Evolutionary conservation across 2,113 vertebrate genomes (phyloP), one percentile per base, ranked within the genome.

Genomic region (Scomber scombrus): DNA sequence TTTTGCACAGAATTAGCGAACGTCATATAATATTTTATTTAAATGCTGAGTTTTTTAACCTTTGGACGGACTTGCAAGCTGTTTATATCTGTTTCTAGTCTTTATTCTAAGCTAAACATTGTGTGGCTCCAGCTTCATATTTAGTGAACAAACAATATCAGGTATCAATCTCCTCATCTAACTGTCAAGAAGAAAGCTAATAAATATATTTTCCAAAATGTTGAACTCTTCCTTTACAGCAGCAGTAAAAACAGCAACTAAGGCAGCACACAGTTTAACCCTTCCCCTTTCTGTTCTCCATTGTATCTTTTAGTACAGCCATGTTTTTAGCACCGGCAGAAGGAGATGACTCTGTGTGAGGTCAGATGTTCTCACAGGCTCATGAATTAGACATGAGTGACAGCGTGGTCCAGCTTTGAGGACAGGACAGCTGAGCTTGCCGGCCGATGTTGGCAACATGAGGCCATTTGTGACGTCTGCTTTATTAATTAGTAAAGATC

Each of bases 401-500:
- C 13, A 34, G 52, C 26, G 82, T 58, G 84, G 90, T 80, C 86
- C 66, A 14, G 61, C 67, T 82, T 65, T 26, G 69, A 84, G 72
- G 67, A 71, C 61, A 11, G 81, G 49, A 49, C 63, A 56, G 81
- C 72, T 63, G 71, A 90, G 58, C 26, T 45, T 15, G 19, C 75
- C 23, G 73, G 64, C 47, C 71, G 70, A 70, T 70, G 82, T 29
- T 29, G 34, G 92, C 88, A 94, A 95, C 91, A 82, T 69, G 90
- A 94, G 84, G 85, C 90, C 79, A 49, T 71, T 62, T 18, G 84
- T 93, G 90, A 93, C 71, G 58, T 88, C 70, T 19, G 65, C 81
- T 78, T 75, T 64, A 89, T 95, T 66, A 93, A 95, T 94, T 92
- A 95, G 81, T 95, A 76, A 95, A 87, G 78, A 71, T 62, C 52